Base-by-base conservation (phyloP, 2,888 invertebrate genomes). In the Aelia acuminata region DNA sequence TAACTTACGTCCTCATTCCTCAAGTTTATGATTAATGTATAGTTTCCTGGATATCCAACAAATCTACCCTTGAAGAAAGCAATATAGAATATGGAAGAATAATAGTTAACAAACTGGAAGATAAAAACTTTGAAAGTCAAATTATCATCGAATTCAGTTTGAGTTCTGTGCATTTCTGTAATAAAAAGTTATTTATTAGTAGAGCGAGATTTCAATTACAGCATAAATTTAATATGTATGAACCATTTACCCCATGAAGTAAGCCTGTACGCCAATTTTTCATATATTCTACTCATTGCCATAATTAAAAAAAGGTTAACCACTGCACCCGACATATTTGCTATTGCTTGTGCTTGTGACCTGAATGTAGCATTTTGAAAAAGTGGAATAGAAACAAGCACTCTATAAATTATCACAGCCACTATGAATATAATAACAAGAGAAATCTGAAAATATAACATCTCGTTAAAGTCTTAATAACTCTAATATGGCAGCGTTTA, bases 91-190 rank as follows among this genome's bases (percentile, higher is more conserved):
- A 94, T 93, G 63, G 94, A 94, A 4, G 94, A 94, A 91, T 94
- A 94, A 91, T 93, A 94, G 92, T 94, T 94, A 91, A 94, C 93
- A 91, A 94, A 94, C 91, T 94, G 94, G 90, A 94, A 94, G 88
- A 94, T 92, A 92, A 94, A 94, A 89, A 94, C 93, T 92, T 94
- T 94, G 91, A 94, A 93, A 43, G 94, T 94, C 90, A 94, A 93
- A 90, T 93, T 94, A 92, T 94, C 93, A 91, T 94, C 94, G 91
- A 94, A 94, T 89, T 94, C 94, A 26, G 93, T 93, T 91, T 94
- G 94, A 2, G 94, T 94, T 48, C 93, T 91, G 90, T 93, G 92
- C 92, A 92, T 92, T 91, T 92, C 92, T 92, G 91, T 11, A 91
- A 91, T 57, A 85, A 87, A 89, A 85, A 84, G 88, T 87, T 85